These are phyloP conservation scores for Porites rus DNA, from an alignment of 92 coral and sea anemone species.

Conservation along the genomic window DNA sequence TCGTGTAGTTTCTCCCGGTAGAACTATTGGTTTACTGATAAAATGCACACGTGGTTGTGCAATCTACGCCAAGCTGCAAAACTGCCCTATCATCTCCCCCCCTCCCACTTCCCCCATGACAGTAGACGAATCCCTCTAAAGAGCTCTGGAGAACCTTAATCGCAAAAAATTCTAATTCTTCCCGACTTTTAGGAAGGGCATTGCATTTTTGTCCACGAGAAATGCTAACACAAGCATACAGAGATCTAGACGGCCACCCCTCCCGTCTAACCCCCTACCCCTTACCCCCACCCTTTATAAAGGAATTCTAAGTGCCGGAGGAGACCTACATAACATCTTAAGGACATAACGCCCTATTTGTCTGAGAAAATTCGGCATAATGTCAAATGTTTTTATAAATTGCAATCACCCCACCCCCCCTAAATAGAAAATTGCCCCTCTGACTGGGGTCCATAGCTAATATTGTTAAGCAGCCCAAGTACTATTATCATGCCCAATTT, in stretches of 20 bases:
- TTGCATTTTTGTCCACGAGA: conserved; percentile 4
- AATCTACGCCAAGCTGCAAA: conserved; percentile 1
- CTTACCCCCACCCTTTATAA: neutral
- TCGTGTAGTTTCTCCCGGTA: conserved; percentile 12
- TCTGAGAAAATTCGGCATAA: conserved; percentile 12
- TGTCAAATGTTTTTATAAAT: neutral
- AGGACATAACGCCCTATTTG: conserved; percentile 7
- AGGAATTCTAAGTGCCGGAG: conserved; percentile 8
- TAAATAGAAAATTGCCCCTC: too few species aligned
- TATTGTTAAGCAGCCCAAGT: too few species aligned
- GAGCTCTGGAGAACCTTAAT: too few species aligned
- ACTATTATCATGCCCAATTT: too few species aligned
- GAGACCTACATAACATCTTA: conserved; percentile 17
- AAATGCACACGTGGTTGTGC: conserved; percentile 6
- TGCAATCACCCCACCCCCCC: too few species aligned
- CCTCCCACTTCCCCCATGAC: too few species aligned
- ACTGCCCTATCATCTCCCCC: too few species aligned
- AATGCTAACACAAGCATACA: conserved; percentile 4
- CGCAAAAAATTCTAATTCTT: neutral
- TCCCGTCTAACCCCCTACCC: neutral
- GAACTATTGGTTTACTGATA: conserved; percentile 8
- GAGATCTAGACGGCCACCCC: conserved; percentile 8
- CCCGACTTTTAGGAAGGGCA: neutral
- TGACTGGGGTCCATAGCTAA: too few species aligned
- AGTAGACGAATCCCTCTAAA: too few species aligned